Evolutionary conservation across 1,140 invertebrate species (phyloP), one percentile per base, ranked within the genome.

Genomic region (Drosophila arizonae): DNA sequence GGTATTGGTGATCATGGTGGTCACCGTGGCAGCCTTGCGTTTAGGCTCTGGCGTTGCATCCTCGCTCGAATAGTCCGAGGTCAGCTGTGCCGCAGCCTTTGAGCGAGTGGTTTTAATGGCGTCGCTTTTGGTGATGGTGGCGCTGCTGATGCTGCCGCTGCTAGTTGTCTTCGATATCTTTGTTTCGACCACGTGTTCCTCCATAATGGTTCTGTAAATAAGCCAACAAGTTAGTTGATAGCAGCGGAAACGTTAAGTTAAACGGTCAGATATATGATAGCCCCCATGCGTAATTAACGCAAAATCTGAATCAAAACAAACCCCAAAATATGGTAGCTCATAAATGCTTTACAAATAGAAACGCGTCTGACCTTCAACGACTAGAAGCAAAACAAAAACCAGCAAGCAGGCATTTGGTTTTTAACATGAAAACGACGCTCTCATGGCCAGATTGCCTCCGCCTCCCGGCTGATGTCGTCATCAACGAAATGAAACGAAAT

Each of bases 201-300:
- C 90, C 21, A 91, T 48, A 68, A 91, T 91, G 28, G 90, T 91
- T 75, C 90, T 91, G 63, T 8, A 88, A 79, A 52, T 17, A 62
- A 48, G 21, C 46, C 51, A 77, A 67, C 58, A 48, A 51, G 52
- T 76, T 50, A 55, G 10, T 39, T 55, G 36, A 63, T 50, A 46
- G 48, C 76, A 63, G 45, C 43, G 71, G 57, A 78, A 76, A 21
- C 15, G 5, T 5, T 21, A 13, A 24, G 21, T 4, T 5, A 24
- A 24, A 24, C 21, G 30, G 62, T 50, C 10, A 70, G 30, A 72
- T 21, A 57, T 56, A 60, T 13, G 11, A 60, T 52, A 63, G 57
- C 11, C 6, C 17, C 11, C 45, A 54, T 52, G 62, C 58, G 72
- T 51, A 13, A 51, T 56, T 30, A 51, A 71, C 54, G 54, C 70